Base-by-base conservation (phyloP, 2,113 vertebrate genomes). In the Onychostruthus taczanowskii region DNA sequence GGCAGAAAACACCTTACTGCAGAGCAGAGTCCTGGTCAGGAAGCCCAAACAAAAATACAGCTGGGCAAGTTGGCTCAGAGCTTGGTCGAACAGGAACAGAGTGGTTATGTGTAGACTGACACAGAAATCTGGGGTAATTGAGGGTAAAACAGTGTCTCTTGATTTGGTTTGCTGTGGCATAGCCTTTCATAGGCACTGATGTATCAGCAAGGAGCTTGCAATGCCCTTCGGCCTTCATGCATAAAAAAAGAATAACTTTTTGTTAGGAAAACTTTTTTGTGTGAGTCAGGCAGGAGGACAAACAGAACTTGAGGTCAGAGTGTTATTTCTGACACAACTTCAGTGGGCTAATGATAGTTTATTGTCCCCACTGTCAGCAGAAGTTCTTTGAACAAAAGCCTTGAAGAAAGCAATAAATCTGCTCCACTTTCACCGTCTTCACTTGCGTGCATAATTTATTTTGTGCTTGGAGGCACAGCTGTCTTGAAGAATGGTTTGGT, bases 31-130 rank as follows among this genome's bases (percentile, higher is more conserved):
- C 27, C 22, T 22, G 22, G 41, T 27, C 47, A 53, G 47, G 18
- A 46, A 75, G 11, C 43, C 31, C 11, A 58, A 52, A 64, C 5
- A 67, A 64, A 70, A 77, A 75, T 6, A 47, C 9, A 78, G 5
- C 16, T 27, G 16, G 24, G 9, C 5, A 58, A 44, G 11, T 3
- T 52, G n/a, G 4, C 30, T 77, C 30, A 72, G 47, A 80, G 15
- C 8, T 77, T 2, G 1, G 63, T 37, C 2, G 1, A 39, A 11
- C 0, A 1, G 41, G 35, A 69, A 3, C 0, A 1, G 44, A 6
- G 28, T 5, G 23, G 7, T 21, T 68, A 31, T 2, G 0, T 31
- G 35, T 28, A 35, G n/a, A 35, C 1, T 47, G 55, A 16, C 9
- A 21, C 2, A 69, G 31, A 58, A 70, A 27, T 59, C 47, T 72